Conservation (phyloP, 2,888 invertebrate genomes). For the Stenodema calcarata region DNA sequence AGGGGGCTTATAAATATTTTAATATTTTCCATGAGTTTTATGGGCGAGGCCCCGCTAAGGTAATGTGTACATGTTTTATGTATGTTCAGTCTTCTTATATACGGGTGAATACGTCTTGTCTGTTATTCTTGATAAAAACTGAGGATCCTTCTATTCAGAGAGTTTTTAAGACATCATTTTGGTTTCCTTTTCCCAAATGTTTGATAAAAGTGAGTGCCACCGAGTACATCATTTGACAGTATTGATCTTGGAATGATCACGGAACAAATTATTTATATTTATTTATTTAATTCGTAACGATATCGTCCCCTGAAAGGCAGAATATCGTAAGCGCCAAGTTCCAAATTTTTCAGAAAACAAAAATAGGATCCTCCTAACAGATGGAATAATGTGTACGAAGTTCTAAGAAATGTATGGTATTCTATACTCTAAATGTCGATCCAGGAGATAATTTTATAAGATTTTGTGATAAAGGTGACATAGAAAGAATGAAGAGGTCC, state of each 20-base stretch:
- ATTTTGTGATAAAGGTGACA: no score
- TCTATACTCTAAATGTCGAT: no score
- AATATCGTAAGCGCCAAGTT: no score
- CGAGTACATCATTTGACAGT: background rate
- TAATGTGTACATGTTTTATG: conserved; percentile 40
- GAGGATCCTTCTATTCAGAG: background rate
- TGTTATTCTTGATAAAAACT: conserved; percentile 43
- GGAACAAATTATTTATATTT: background rate
- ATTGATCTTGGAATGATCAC: no score
- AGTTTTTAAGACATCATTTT: background rate
- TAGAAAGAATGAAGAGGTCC: no score
- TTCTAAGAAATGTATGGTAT: no score
- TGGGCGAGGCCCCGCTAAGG: conserved; percentile 16
- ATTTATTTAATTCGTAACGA: no score
- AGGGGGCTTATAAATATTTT: conserved; percentile 47
- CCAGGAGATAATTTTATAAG: no score
- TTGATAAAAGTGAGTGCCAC: background rate
- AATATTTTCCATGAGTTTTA: conserved; percentile 39
- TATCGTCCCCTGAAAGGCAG: no score
- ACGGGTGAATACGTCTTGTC: conserved; percentile 36
- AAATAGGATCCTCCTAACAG: no score
- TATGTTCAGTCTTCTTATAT: conserved; percentile 26
- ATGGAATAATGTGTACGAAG: no score
- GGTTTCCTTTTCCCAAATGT: background rate
- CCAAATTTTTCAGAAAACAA: no score